phyloP scores from a whole-genome alignment of 1,140 invertebrate species.

The Archivesica marissinica region DNA sequence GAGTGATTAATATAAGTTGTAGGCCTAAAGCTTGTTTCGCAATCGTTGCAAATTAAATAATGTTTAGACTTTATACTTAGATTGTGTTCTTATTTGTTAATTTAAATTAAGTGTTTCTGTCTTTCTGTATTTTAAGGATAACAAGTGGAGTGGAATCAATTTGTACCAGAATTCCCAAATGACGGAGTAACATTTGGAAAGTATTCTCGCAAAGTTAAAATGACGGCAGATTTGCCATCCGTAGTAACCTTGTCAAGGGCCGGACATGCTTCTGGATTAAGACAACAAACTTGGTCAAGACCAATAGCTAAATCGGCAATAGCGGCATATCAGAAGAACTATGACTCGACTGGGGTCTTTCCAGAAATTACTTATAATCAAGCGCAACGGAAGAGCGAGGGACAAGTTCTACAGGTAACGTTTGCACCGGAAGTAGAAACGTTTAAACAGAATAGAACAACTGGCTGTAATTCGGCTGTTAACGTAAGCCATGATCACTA shows the following conservation, averaged over 20 bases:
- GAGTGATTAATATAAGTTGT: too few relatives aligned
- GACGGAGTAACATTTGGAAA: neutral
- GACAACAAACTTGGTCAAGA: neutral
- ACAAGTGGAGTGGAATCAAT: too few relatives aligned
- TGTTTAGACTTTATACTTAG: too few relatives aligned
- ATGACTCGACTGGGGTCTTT: neutral
- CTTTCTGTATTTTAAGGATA: too few relatives aligned
- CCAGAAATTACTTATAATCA: neutral
- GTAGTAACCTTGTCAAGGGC: neutral
- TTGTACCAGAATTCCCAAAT: neutral
- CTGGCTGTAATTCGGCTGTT: neutral
- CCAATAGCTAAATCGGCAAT: neutral
- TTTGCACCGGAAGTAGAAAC: neutral
- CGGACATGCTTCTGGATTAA: neutral
- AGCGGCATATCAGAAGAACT: neutral
- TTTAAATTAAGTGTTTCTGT: too few relatives aligned
- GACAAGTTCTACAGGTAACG: constrained; percentile 23
- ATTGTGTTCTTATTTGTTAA: too few relatives aligned
- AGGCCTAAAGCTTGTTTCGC: too few relatives aligned
- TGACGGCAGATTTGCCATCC: constrained; percentile 31
- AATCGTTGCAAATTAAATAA: too few relatives aligned
- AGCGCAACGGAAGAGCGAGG: constrained; percentile 20
- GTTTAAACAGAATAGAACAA: neutral
- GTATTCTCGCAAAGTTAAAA: neutral
- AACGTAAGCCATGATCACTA: constrained; percentile 51